phyloP scores from a whole-genome alignment of 2,888 invertebrate genomes.

The Thereva nobilitata region DNA sequence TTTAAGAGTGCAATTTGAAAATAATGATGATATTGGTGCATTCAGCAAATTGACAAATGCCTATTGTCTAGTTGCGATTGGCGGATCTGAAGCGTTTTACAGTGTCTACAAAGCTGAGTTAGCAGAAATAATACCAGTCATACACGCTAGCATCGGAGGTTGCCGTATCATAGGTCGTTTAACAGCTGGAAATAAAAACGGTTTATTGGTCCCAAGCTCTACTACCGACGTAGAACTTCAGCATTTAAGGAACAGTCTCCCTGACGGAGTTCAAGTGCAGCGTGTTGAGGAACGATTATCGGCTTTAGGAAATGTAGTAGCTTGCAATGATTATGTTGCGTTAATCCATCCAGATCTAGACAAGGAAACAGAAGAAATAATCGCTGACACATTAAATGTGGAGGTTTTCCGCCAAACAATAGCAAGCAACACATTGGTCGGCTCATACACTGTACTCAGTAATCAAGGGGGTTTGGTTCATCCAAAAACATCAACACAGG shows the following conservation, averaged over 20 bases:
- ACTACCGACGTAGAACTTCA: slow-evolving; percentile 85
- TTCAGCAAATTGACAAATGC: slow-evolving; percentile 97
- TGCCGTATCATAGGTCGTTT: slow-evolving; percentile 94
- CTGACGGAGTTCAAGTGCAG: slow-evolving; percentile 88
- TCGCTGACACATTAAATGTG: slow-evolving; percentile 89
- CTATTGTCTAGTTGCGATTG: slow-evolving; percentile 96
- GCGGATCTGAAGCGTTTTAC: slow-evolving; percentile 98
- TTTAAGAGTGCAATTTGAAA: slow-evolving; percentile 95
- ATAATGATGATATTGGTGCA: slow-evolving; percentile 97
- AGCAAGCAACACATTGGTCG: slow-evolving; percentile 92
- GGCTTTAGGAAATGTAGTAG: slow-evolving; percentile 95
- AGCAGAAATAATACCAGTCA: slow-evolving; percentile 89
- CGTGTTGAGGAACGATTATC: slow-evolving; percentile 97
- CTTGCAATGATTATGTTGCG: slow-evolving; percentile 98
- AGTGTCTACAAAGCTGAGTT: slow-evolving; percentile 96
- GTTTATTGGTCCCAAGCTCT: slow-evolving; percentile 88
- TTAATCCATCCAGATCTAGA: slow-evolving; percentile 99
- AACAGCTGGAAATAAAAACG: slow-evolving; percentile 92
- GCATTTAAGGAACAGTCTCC: slow-evolving; percentile 90
- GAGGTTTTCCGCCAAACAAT: slow-evolving; percentile 97
- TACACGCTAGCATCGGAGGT: slow-evolving; percentile 91
- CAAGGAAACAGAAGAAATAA: slow-evolving; percentile 92
- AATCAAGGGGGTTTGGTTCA: slow-evolving; percentile 97
- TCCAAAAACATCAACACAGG: slow-evolving; percentile 90
- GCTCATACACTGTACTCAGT: slow-evolving; percentile 90